A percentile compares a stretch with the other conserved stretches of the same genome.
phyloP scores from a whole-genome alignment of 2,888 invertebrate genomes.

The Drosophila anceps region DNA sequence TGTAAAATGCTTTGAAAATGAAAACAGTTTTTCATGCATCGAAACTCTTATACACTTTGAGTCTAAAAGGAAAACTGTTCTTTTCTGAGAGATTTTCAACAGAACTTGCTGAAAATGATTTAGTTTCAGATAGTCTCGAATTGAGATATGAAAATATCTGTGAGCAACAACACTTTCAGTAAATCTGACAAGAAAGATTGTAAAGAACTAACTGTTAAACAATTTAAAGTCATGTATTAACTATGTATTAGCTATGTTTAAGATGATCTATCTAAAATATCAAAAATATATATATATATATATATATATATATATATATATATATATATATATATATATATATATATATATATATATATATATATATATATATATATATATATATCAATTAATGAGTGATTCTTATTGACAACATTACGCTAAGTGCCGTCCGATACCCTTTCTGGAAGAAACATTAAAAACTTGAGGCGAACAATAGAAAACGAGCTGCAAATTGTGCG shows the following conservation, averaged over 20 bases:
- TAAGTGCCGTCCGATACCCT: constrained; percentile 33
- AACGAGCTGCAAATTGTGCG: constrained; percentile 77
- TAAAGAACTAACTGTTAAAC: too few species aligned
- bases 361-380: too few species aligned
- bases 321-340: too few species aligned
- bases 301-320: too few species aligned
- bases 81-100: neutral
- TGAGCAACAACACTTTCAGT: too few species aligned
- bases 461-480: constrained; percentile 56
- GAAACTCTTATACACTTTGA: constrained; percentile 45
- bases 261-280: neutral
- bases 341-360: too few species aligned
- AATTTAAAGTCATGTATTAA: neutral
- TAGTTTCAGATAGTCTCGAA: neutral
- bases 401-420: too few species aligned
- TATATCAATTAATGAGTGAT: neutral
- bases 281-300: neutral
- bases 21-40: constrained; percentile 1
- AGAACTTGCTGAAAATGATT: neutral
- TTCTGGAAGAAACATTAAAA: constrained; percentile 49
- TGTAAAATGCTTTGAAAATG: constrained; percentile 38
- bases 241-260: neutral
- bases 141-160: neutral
- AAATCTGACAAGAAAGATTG: too few species aligned
- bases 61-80: neutral